These are phyloP conservation scores for Dasypolia templi DNA, from an alignment of 2,888 invertebrate genomes.

Conservation along the genomic window DNA sequence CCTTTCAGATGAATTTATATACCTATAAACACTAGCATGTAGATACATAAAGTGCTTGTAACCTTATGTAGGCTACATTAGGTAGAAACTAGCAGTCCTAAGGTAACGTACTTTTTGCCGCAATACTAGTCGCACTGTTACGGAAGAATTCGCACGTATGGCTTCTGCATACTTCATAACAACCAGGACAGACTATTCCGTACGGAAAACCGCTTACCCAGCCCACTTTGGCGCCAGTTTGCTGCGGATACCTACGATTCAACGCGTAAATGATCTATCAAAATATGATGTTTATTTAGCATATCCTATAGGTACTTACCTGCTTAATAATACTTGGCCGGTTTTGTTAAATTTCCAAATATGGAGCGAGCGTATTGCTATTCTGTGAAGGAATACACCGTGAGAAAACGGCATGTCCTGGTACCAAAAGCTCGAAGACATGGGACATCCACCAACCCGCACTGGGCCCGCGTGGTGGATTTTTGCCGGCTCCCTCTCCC, in stretches of 20 bases:
- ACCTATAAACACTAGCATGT: too few relatives aligned
- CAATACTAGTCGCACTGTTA: constrained; percentile 31
- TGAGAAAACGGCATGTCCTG: not conserved
- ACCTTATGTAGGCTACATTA: constrained; percentile 12
- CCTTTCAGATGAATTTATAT: not conserved
- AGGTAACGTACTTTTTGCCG: not conserved
- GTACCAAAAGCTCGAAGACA: not conserved
- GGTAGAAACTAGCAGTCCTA: constrained; percentile 3
- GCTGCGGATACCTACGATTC: constrained; percentile 6
- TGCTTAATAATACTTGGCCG: not conserved
- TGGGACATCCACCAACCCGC: not conserved
- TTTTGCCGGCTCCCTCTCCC: not conserved
- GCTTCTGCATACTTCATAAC: constrained; percentile 21
- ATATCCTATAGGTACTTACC: not conserved
- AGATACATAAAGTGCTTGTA: not conserved
- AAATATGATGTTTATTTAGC: not conserved
- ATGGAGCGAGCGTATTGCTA: not conserved
- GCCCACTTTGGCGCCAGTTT: constrained; percentile 26
- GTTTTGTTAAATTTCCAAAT: not conserved
- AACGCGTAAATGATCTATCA: constrained; percentile 18
- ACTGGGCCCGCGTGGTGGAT: not conserved
- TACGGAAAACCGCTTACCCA: constrained; percentile 30
- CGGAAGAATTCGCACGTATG: constrained; percentile 44
- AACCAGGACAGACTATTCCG: constrained; percentile 33
- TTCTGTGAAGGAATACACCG: not conserved